Conservation (phyloP, 2,888 invertebrate genomes). For the Eupithecia abbreviata region DNA sequence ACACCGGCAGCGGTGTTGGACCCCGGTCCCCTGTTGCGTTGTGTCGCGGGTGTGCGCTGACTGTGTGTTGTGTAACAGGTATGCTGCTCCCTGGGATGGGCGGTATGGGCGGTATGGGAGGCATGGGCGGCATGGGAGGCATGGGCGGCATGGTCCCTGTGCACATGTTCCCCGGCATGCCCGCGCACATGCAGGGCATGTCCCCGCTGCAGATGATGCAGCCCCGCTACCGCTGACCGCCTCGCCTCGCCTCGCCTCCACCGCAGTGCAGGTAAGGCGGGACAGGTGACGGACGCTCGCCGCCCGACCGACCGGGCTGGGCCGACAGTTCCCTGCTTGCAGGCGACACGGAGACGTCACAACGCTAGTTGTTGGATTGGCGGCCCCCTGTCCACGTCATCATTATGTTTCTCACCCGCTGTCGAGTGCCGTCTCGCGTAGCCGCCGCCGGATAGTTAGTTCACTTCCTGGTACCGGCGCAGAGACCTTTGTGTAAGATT, state of each 20-base stretch:
- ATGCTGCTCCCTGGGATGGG: constrained; percentile 69
- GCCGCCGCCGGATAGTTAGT: constrained; percentile 46
- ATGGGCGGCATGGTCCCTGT: constrained; percentile 77
- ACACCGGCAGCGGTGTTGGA: constrained; percentile 74
- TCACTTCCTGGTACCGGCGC: constrained; percentile 51
- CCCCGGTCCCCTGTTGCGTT: constrained; percentile 64
- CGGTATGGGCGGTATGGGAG: constrained; percentile 9
- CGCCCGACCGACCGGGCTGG: constrained; percentile 68
- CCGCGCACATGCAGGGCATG: constrained; percentile 59
- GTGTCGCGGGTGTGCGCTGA: constrained; percentile 36
- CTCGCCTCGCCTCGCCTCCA: constrained; percentile 5
- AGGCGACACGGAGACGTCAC: constrained; percentile 75
- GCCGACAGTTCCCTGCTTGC: constrained; percentile 85
- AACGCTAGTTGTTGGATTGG: constrained; percentile 83
- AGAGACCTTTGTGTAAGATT: constrained; percentile 70
- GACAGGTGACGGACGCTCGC: constrained; percentile 62
- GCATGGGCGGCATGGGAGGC: constrained; percentile 10
- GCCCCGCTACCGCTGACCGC: constrained; percentile 91
- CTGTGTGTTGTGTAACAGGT: constrained; percentile 65
- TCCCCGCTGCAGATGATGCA: constrained; percentile 86
- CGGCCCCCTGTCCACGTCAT: constrained; percentile 78
- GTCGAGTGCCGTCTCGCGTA: constrained; percentile 29
- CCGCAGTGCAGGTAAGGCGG: constrained; percentile 53
- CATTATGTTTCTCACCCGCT: constrained; percentile 35
- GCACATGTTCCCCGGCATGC: constrained; percentile 69